phyloP scores from a whole-genome alignment of 2,888 invertebrate genomes.

The Cosmorhoe ocellata region DNA sequence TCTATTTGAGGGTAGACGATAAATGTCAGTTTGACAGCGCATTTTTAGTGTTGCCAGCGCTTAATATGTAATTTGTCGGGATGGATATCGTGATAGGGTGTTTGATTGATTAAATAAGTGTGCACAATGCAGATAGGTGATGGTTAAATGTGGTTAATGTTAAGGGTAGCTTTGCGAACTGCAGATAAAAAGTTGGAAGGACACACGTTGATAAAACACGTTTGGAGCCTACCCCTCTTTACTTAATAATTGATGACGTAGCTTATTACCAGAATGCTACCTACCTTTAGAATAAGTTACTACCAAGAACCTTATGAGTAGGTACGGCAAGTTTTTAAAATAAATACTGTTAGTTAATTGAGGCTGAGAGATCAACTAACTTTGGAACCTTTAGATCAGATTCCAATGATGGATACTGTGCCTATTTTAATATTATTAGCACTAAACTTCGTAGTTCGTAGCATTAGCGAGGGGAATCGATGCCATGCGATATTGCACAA shows the following conservation, averaged over 20 bases:
- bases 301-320: too few relatives aligned
- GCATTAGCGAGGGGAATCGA: not conserved
- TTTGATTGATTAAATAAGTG: conserved; percentile 80
- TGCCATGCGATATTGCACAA: conserved; percentile 35
- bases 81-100: conserved; percentile 62
- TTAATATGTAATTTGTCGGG: conserved; percentile 80
- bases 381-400: too few relatives aligned
- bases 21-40: conserved; percentile 67
- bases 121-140: conserved; percentile 68
- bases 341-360: too few relatives aligned
- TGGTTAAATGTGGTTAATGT: conserved; percentile 63
- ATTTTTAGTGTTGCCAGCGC: conserved; percentile 68
- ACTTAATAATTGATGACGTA: too few relatives aligned
- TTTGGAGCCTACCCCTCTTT: not conserved
- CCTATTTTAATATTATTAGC: too few relatives aligned
- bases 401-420: too few relatives aligned
- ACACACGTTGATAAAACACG: conserved; percentile 25
- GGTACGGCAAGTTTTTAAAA: too few relatives aligned
- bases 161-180: conserved; percentile 47
- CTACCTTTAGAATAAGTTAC: too few relatives aligned
- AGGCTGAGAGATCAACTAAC: too few relatives aligned
- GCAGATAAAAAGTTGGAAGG: conserved; percentile 31
- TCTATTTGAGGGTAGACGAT: conserved; percentile 47
- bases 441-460: too few relatives aligned
- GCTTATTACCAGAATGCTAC: too few relatives aligned